Base-by-base conservation (phyloP, 2,797 vertebrate species). In the Steatocranus sp. region DNA sequence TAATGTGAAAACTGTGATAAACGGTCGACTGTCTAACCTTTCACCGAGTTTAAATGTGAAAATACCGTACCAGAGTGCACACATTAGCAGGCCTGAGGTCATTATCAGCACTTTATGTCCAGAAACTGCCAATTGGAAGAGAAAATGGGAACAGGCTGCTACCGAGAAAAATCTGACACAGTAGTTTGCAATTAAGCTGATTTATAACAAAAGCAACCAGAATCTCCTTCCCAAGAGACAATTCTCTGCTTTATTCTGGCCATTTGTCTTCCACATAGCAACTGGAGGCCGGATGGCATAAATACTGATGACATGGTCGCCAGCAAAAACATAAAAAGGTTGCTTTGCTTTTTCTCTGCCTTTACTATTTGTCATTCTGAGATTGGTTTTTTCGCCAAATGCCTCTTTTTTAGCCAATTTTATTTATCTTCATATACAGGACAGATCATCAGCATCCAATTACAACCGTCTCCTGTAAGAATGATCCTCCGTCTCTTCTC, bases 41-140 rank as follows among this genome's bases (percentile, higher is more conserved):
- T 56, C 48, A 2, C 36, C 27, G 50, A 51, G 76, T 79, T 73
- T 53, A 77, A 84, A 51, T 9, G 76, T 20, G 51, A 58, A 15
- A 63, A 58, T 77, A 14, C 15, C 1, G 6, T 17, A 74, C 49
- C 66, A 75, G 43, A 73, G 68, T 73, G 43, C 43, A 30, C 7
- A 73, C 74, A 81, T 77, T 81, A 88, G 61, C 79, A 41, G 84
- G 54, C 82, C 66, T 7, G 25, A 51, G 82, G 87, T 88, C 78
- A 27, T 90, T 87, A 86, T 78, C 79, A 27, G 61, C 88, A 56
- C 79, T 88, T 88, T 78, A 41, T 79, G 77, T 91, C 84, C 83
- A 84, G 81, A 15, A 6, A 73, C 86, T 79, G 86, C 83, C 85
- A 75, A 18, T 7, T 2, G 54, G 48, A 76, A 66, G 27, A 63